Percentiles rank a stretch among this genome's conserved stretches.
Evolutionary conservation across 2,888 invertebrate genomes (phyloP).

Genomic region (Microplitis manilae): DNA sequence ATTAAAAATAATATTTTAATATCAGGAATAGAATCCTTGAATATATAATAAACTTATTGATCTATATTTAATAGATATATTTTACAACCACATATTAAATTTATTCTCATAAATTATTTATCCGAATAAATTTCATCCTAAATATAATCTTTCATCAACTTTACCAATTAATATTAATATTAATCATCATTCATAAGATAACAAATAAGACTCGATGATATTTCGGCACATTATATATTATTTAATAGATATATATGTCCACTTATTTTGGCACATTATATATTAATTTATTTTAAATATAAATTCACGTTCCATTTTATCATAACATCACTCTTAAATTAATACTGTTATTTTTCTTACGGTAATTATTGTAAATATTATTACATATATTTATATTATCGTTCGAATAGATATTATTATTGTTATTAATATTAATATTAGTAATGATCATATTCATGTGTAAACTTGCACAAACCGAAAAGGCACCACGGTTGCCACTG

Average conservation of each 20-base stretch:
- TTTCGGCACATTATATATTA: no score
- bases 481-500: background rate
- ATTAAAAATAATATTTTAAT: no score
- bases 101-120: no score
- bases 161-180: no score
- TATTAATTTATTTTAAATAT: slow-evolving; percentile 21
- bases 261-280: background rate
- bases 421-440: background rate
- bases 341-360: background rate
- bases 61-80: background rate
- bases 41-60: slow-evolving; percentile 4
- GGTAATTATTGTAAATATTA: background rate
- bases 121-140: no score
- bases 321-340: background rate
- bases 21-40: background rate
- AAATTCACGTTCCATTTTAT: slow-evolving; percentile 20
- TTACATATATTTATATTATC: no score
- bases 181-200: no score
- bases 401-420: background rate
- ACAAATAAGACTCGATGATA: no score
- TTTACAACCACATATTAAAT: background rate
- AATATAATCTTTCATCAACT: no score
- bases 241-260: background rate
- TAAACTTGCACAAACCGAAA: background rate
- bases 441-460: background rate